Evolutionary conservation across 2,797 vertebrate species (phyloP).

Genomic region (Malurus splendens): DNA sequence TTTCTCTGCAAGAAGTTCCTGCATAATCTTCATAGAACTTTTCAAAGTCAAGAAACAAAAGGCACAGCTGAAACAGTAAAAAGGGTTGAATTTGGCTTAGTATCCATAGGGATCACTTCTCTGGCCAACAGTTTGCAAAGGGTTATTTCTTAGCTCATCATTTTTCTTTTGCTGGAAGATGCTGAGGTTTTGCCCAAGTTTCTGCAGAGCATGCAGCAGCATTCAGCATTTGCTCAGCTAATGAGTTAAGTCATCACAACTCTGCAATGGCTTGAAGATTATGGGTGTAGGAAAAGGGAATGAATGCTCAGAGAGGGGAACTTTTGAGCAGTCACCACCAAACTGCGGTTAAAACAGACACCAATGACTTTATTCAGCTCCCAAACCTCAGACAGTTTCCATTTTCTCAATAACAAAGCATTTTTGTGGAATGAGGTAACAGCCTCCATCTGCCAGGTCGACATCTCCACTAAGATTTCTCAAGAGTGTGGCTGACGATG

Average conservation of each 20-base stretch:
- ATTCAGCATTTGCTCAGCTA: neutral
- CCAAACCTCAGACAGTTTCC: conserved; percentile 77
- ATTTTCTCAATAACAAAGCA: conserved; percentile 82
- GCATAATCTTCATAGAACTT: neutral
- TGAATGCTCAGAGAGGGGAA: conserved; percentile 12
- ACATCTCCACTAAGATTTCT: conserved; percentile 45
- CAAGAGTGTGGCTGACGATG: neutral
- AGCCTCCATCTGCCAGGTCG: conserved; percentile 77
- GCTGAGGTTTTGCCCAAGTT: neutral
- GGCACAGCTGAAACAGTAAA: neutral
- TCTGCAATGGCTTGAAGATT: conserved; percentile 7
- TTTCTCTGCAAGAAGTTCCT: neutral
- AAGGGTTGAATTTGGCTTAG: neutral
- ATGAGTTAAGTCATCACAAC: conserved; percentile 23
- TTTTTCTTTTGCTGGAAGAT: conserved; percentile 13
- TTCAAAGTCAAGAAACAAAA: neutral
- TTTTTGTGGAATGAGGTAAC: conserved; percentile 89
- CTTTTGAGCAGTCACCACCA: conserved; percentile 45
- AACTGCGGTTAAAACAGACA: conserved; percentile 63
- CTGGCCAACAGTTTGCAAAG: neutral
- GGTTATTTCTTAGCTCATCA: conserved; percentile 6
- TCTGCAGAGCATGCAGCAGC: neutral
- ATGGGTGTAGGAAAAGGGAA: conserved; percentile 41
- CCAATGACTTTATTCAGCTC: conserved; percentile 63
- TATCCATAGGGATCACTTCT: neutral